Percentiles rank a stretch among this genome's conserved stretches.
phyloP scores from a whole-genome alignment of 2,797 vertebrate species.

The Cyclopterus lumpus region DNA sequence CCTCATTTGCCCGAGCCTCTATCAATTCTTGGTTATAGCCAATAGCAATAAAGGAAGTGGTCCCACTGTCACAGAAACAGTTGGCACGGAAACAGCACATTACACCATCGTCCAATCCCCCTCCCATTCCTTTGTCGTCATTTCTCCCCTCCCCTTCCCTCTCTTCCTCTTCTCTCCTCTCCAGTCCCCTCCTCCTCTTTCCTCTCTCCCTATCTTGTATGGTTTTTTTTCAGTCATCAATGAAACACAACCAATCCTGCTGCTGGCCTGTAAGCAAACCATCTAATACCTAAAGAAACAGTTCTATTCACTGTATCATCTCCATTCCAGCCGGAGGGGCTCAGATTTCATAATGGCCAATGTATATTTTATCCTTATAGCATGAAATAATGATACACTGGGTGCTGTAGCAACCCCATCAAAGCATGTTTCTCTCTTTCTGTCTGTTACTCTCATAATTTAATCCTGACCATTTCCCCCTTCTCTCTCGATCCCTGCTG shows the following conservation, averaged over 20 bases:
- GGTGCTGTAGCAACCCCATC: conserved; percentile 52
- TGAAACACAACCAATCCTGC: conserved; percentile 81
- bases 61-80: conserved; percentile 85
- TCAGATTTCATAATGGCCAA: conserved; percentile 31
- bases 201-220: conserved; percentile 72
- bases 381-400: conserved; percentile 60
- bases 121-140: conserved; percentile 83
- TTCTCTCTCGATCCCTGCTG: conserved; percentile 67
- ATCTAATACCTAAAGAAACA: conserved; percentile 46
- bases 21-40: conserved; percentile 76
- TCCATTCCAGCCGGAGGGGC: conserved; percentile 21
- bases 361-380: conserved; percentile 55
- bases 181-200: conserved; percentile 51
- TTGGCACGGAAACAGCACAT: conserved; percentile 89
- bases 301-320: conserved; percentile 19
- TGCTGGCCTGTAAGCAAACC: conserved; percentile 49
- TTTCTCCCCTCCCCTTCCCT: conserved; percentile 73
- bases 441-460: conserved; percentile 73
- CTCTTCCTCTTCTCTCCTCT: conserved; percentile 43
- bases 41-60: conserved; percentile 83
- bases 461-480: conserved; percentile 78
- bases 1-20: conserved; percentile 74
- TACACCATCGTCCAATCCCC: conserved; percentile 83
- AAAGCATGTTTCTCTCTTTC: conserved; percentile 55
- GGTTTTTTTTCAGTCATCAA: conserved; percentile 81